Base-by-base conservation (phyloP, 92 coral and sea anemone species). In the Epizoanthus scotinus region DNA sequence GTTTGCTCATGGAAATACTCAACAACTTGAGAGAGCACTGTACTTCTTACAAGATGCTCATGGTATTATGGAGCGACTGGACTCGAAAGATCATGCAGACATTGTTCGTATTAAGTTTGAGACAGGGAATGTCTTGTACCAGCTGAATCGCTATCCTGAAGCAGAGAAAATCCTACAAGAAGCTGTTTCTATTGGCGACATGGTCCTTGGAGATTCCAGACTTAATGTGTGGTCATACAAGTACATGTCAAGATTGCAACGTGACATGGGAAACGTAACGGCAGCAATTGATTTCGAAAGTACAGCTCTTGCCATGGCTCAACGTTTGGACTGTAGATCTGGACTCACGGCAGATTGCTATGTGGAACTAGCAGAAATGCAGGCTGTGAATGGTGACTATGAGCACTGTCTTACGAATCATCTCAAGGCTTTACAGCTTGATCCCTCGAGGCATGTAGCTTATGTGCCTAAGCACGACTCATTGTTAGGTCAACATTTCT, bases 341-440 rank as follows among this genome's bases (percentile, higher is more conserved):
- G 71, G 49, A 15, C 71, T 67, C 3, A 67, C 71, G 5, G 47
- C 50, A 29, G 71, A 67, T 36, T 24, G 71, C 40, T 67, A 29
- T 47, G 71, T 67, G 17, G 71, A 67, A 21, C 20, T 67, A 29
- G 53, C 71, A 67, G 71, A 67, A 17, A 12, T 67, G 71, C 12
- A 20, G 34, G 71, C 14, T 29, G 36, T 12, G 21, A 20, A 67
- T 15, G 20, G 24, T 29, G 71, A 67, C 24, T 67, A 36, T 36
- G 71, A 67, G 8, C 53, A 36, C 53, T 67, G 71, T 38, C 71
- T 67, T 29, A 47, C 7, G 34, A 67, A 67, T 47, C 71, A 67
- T 18, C 71, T 67, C 13, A 19, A 22, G 50, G 36, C 38, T 10
- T 47, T 67, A 19, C 49, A 36, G 20, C 71, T 67, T 67, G 50